These are phyloP conservation scores for Zaprionus nigranus DNA, from an alignment of 1,140 invertebrate species.

Conservation along the genomic window DNA sequence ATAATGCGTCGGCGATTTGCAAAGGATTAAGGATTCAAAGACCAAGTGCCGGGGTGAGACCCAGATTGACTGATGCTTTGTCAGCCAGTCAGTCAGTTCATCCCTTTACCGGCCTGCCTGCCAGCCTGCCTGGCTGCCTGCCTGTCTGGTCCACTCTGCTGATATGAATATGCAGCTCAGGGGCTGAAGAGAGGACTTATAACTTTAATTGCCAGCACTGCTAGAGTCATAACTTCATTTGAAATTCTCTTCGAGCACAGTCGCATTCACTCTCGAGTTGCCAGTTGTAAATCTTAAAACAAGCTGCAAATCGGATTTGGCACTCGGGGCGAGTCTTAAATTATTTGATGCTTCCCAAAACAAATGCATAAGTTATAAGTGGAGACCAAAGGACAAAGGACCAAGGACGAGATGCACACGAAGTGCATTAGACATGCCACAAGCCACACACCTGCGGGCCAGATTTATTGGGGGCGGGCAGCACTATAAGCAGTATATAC, in stretches of 20 bases:
- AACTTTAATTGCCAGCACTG: slow-evolving; percentile 58
- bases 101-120: slow-evolving; percentile 8
- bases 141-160: background rate
- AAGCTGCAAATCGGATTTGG: slow-evolving; percentile 71
- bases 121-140: background rate
- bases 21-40: slow-evolving; percentile 62
- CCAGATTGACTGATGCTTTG: slow-evolving; percentile 1
- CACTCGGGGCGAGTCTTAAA: slow-evolving; percentile 71
- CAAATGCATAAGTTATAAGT: slow-evolving; percentile 65
- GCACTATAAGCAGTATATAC: background rate
- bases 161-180: slow-evolving; percentile 23
- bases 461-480: background rate
- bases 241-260: slow-evolving; percentile 51
- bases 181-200: slow-evolving; percentile 13
- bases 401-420: background rate
- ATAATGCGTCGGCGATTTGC: slow-evolving; percentile 65
- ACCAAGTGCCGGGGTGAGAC: background rate
- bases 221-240: slow-evolving; percentile 43
- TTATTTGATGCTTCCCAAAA: slow-evolving; percentile 58
- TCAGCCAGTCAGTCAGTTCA: slow-evolving; percentile 12
- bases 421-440: slow-evolving; percentile 10
- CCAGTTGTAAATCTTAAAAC: slow-evolving; percentile 2
- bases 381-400: background rate
- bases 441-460: slow-evolving; percentile 6
- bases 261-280: slow-evolving; percentile 3